These are phyloP conservation scores for Drosophila seguyi DNA, from an alignment of 1,140 invertebrate species.

Conservation along the genomic window DNA sequence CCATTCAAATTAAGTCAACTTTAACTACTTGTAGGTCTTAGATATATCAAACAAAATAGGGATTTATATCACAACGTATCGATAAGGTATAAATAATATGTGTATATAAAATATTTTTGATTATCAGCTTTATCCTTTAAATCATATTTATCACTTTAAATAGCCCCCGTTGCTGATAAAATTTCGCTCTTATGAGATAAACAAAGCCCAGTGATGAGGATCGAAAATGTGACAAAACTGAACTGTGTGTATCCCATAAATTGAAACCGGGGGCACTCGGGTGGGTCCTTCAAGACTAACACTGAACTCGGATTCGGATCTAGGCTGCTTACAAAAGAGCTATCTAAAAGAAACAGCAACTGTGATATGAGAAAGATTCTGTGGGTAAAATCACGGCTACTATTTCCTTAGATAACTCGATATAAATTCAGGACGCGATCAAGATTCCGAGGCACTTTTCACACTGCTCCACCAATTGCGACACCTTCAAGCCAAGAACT, in stretches of 20 bases:
- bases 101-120: too few species aligned
- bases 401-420: slow-evolving; percentile 85
- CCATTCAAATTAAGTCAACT: too few species aligned
- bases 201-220: slow-evolving; percentile 88
- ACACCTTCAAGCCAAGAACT: slow-evolving; percentile 57
- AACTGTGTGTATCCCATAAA: slow-evolving; percentile 86
- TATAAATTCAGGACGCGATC: slow-evolving; percentile 65
- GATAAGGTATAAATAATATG: too few species aligned
- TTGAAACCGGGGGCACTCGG: slow-evolving; percentile 55
- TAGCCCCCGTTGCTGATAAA: slow-evolving; percentile 20
- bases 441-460: slow-evolving; percentile 17
- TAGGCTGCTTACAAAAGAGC: slow-evolving; percentile 85
- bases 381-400: slow-evolving; percentile 84
- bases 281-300: not conserved
- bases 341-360: slow-evolving; percentile 85
- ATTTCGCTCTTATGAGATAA: slow-evolving; percentile 86
- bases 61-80: too few species aligned
- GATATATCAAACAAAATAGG: too few species aligned
- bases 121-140: not conserved
- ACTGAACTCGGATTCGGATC: slow-evolving; percentile 6
- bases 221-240: slow-evolving; percentile 84
- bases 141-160: not conserved
- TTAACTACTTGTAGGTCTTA: too few species aligned
- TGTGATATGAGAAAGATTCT: slow-evolving; percentile 78
- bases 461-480: slow-evolving; percentile 12